These are phyloP conservation scores for Agrochola lota DNA, from an alignment of 2,888 invertebrate genomes.

Conservation along the genomic window DNA sequence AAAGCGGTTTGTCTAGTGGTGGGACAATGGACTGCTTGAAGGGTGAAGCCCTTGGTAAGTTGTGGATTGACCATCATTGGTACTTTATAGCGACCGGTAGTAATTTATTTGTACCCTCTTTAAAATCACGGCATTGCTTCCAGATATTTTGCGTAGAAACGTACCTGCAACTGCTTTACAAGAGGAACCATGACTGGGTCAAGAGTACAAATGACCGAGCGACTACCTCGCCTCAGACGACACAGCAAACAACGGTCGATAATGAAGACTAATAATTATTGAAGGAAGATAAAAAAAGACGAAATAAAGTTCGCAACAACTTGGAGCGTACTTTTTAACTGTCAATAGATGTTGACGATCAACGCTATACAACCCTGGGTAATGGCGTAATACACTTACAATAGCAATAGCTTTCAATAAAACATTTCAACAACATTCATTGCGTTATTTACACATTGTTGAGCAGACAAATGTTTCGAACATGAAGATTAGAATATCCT, in stretches of 20 bases:
- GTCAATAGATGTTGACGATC: background rate
- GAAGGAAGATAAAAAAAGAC: background rate
- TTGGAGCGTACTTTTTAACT: background rate
- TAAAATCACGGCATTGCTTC: background rate
- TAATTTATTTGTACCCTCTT: background rate
- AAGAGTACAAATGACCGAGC: constrained; percentile 11
- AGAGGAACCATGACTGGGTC: constrained; percentile 74
- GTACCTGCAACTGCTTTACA: constrained; percentile 75
- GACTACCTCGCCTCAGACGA: constrained; percentile 13
- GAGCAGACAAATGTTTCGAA: no score
- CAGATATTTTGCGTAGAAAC: constrained; percentile 79
- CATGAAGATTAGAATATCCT: no score
- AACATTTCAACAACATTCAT: no score
- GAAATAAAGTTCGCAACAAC: background rate
- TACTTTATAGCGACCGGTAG: background rate
- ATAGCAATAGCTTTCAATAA: no score
- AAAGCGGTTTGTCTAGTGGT: background rate
- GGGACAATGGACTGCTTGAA: background rate
- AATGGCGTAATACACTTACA: no score
- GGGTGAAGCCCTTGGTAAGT: background rate
- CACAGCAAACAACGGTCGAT: constrained; percentile 1
- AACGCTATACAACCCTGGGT: background rate
- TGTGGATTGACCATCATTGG: background rate
- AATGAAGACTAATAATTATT: constrained; percentile 18
- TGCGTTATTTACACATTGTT: no score